phyloP scores from a whole-genome alignment of 2,888 invertebrate genomes.

The Apamea monoglypha region DNA sequence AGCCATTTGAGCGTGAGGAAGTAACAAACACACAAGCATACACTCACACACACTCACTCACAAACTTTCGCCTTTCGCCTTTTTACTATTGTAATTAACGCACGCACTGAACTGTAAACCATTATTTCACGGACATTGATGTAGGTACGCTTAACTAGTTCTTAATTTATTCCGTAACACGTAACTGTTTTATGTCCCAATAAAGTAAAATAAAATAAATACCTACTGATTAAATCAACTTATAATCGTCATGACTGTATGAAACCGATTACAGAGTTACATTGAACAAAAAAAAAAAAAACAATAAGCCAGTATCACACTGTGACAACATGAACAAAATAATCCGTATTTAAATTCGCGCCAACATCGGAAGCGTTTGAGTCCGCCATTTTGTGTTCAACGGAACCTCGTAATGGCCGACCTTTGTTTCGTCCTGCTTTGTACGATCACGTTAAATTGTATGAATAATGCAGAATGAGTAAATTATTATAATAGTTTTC shows the following conservation, averaged over 20 bases:
- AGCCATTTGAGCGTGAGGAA: too few relatives aligned
- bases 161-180: background rate
- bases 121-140: background rate
- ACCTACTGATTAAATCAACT: background rate
- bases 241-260: background rate
- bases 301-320: background rate
- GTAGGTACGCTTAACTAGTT: background rate
- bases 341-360: conserved; percentile 44
- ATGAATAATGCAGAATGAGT: conserved; percentile 37
- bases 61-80: too few relatives aligned
- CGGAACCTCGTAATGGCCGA: conserved; percentile 57
- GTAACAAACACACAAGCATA: too few relatives aligned
- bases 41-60: too few relatives aligned
- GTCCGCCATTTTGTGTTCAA: conserved; percentile 55
- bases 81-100: too few relatives aligned
- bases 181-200: background rate
- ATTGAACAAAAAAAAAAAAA: conserved; percentile 4
- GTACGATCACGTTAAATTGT: conserved; percentile 49
- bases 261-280: background rate
- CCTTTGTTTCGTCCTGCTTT: conserved; percentile 54
- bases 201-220: background rate
- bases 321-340: conserved; percentile 30
- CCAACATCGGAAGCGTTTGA: conserved; percentile 48
- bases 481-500: conserved; percentile 39
- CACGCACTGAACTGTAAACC: background rate